A percentile compares a stretch with the other conserved stretches of the same genome.
These are phyloP conservation scores for Rotaria magnacalcarata DNA, from an alignment of 2,888 invertebrate species.

Conservation along the genomic window DNA sequence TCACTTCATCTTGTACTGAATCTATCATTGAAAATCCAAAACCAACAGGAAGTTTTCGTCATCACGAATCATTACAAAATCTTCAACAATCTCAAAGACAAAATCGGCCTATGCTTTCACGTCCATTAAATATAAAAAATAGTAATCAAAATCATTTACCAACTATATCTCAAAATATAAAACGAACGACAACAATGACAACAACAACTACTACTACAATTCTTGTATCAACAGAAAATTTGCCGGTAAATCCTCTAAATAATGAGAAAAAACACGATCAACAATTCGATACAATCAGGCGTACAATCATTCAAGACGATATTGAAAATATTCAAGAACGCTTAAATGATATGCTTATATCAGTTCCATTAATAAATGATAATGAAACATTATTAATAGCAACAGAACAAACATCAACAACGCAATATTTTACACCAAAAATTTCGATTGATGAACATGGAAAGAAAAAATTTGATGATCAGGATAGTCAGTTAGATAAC, in stretches of 20 bases:
- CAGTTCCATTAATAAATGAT: not conserved
- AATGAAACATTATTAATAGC: not conserved
- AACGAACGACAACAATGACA: not conserved
- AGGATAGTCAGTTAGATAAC: not conserved
- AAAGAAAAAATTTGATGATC: not conserved
- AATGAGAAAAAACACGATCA: not conserved
- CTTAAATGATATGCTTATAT: not conserved
- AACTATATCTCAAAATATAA: not conserved
- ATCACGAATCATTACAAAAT: conserved; percentile 31
- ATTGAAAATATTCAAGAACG: conserved; percentile 23
- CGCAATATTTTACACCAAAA: conserved; percentile 28
- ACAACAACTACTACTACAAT: not conserved
- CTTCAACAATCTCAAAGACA: not conserved
- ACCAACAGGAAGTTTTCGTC: not conserved
- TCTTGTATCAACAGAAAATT: not conserved
- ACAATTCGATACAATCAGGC: not conserved
- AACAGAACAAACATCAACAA: not conserved
- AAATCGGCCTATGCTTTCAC: not conserved
- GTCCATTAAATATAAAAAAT: conserved; percentile 18
- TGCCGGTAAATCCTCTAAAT: not conserved
- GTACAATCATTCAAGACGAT: not conserved
- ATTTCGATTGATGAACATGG: not conserved
- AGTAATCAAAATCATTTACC: not conserved
- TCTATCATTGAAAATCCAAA: not conserved
- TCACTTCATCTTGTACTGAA: not conserved